Conservation (phyloP, 2,113 vertebrate genomes). For the Seriola dumerili region DNA sequence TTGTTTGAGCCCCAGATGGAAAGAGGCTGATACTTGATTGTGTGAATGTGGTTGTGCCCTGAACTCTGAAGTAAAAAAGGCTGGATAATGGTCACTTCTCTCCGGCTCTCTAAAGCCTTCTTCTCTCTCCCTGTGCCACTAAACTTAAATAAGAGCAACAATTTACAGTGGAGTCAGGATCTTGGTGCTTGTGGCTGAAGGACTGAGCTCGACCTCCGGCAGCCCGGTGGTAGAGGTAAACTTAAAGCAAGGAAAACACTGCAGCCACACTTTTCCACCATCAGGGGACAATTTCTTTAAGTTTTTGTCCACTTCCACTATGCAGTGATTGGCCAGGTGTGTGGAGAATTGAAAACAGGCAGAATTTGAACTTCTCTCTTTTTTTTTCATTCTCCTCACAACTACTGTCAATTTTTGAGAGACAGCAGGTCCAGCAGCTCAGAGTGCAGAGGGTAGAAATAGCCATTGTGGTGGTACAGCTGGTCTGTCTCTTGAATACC, state of each 20-base stretch:
- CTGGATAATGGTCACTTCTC: constrained; percentile 60
- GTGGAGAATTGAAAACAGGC: neutral
- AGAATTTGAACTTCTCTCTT: neutral
- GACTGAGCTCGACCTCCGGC: neutral
- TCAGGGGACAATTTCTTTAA: neutral
- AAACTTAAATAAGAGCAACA: constrained; percentile 49
- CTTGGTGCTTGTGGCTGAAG: constrained; percentile 32
- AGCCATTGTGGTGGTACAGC: neutral
- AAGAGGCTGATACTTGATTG: constrained; percentile 75
- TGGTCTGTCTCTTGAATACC: neutral
- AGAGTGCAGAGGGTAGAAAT: neutral
- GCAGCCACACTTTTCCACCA: neutral
- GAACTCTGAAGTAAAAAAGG: constrained; percentile 75
- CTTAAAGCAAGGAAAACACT: too few relatives aligned
- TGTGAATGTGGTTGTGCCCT: constrained; percentile 60
- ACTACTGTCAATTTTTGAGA: neutral
- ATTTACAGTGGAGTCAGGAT: constrained; percentile 37
- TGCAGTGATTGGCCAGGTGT: neutral
- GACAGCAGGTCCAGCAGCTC: neutral
- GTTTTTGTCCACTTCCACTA: neutral
- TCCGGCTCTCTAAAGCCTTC: constrained; percentile 25
- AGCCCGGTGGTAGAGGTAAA: too few relatives aligned
- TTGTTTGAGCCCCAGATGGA: constrained; percentile 76
- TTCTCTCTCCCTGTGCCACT: constrained; percentile 35
- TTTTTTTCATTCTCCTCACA: neutral